Evolutionary conservation across 2,113 vertebrate species (phyloP).

Genomic region (Aspiorhynchus laticeps): DNA sequence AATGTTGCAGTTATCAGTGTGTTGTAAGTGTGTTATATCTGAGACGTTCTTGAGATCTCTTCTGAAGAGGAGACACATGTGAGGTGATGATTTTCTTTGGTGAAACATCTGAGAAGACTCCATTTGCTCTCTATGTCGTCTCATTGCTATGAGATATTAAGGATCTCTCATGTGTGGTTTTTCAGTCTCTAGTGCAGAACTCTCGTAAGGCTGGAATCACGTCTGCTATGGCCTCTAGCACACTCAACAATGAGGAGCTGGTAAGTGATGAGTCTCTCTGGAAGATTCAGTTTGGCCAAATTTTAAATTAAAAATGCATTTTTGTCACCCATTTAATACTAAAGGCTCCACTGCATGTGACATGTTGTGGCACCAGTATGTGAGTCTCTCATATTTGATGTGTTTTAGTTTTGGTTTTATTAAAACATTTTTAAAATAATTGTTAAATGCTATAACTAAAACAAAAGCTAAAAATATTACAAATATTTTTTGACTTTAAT

Average conservation of each 20-base stretch:
- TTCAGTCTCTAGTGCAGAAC: constrained; percentile 90
- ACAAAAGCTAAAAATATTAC: background rate
- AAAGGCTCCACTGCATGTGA: background rate
- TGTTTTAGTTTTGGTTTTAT: background rate
- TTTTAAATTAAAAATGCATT: background rate
- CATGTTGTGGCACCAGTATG: background rate
- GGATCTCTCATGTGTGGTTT: background rate
- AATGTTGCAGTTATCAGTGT: too few relatives aligned
- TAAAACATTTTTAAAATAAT: too few relatives aligned
- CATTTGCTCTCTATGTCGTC: background rate
- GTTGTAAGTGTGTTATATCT: background rate
- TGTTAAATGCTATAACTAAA: background rate
- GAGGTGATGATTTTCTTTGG: background rate
- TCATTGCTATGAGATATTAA: background rate
- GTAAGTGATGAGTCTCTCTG: constrained; percentile 72
- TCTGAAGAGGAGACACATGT: background rate
- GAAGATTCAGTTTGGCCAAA: background rate
- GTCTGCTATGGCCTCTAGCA: constrained; percentile 93
- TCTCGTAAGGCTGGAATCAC: constrained; percentile 97
- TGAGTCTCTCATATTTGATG: background rate
- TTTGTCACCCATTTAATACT: background rate
- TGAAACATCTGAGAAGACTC: background rate
- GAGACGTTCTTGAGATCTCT: background rate
- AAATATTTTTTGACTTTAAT: background rate
- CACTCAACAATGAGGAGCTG: constrained; percentile 95